Percentiles rank a stretch among this genome's conserved stretches.
phyloP scores from a whole-genome alignment of 2,888 invertebrate genomes.

The Chorisops tibialis region DNA sequence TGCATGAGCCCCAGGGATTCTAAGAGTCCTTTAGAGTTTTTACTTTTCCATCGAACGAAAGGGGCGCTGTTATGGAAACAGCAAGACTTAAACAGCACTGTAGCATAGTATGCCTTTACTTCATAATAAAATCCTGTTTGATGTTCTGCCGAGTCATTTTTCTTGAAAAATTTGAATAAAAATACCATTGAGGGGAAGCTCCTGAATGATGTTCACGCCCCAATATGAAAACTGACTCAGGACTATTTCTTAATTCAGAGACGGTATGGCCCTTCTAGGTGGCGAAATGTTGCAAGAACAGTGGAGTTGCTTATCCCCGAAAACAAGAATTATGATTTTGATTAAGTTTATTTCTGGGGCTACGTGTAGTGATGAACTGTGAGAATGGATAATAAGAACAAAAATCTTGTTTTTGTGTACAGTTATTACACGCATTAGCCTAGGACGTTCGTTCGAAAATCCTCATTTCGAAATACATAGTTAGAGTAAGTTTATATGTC shows the following conservation, averaged over 20 bases:
- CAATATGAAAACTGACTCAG: constrained; percentile 29
- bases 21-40: not conserved
- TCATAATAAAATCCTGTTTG: constrained; percentile 30
- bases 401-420: constrained; percentile 7
- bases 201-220: constrained; percentile 30
- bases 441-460: not conserved
- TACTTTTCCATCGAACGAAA: not conserved
- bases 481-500: no score
- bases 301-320: constrained; percentile 16
- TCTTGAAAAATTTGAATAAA: constrained; percentile 32
- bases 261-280: not conserved
- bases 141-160: constrained; percentile 32
- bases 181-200: constrained; percentile 29
- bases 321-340: constrained; percentile 18
- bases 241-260: constrained; percentile 26
- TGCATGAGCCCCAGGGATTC: constrained; percentile 8
- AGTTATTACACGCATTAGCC: constrained; percentile 14
- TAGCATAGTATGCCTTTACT: not conserved
- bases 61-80: no score
- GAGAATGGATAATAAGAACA: not conserved
- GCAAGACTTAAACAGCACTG: not conserved
- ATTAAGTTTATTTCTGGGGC: constrained; percentile 13
- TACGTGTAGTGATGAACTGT: constrained; percentile 2
- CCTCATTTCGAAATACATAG: no score
- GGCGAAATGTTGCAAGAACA: not conserved